Evolutionary conservation across 2,888 invertebrate genomes (phyloP).

Genomic region (Parasteatoda lunata): DNA sequence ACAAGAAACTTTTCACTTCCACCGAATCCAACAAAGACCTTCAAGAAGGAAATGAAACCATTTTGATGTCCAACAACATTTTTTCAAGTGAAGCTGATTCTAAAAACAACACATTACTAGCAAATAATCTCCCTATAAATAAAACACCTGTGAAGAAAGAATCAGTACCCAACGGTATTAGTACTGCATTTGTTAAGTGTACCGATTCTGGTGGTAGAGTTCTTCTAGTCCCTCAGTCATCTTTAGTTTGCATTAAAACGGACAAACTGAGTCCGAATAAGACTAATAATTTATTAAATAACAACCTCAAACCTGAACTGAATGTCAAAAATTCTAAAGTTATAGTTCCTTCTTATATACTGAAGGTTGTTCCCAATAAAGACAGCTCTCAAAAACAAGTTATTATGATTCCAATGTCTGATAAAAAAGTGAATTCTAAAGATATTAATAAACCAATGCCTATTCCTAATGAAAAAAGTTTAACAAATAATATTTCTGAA

Average conservation of each 20-base stretch:
- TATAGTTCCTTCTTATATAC: conserved; percentile 48
- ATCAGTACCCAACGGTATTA: conserved; percentile 37
- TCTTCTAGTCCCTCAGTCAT: conserved; percentile 47
- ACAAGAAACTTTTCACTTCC: not conserved
- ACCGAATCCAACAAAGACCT: not conserved
- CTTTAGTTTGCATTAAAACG: conserved; percentile 34
- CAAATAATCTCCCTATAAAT: not conserved
- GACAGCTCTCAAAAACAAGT: conserved; percentile 21
- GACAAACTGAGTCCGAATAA: not conserved
- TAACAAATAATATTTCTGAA: not conserved
- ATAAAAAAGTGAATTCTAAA: conserved; percentile 15
- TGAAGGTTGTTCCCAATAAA: conserved; percentile 49
- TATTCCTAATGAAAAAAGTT: not conserved
- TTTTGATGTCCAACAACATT: not conserved
- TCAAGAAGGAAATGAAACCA: not conserved
- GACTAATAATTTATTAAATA: not conserved
- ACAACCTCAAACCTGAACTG: not conserved
- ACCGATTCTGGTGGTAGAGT: conserved; percentile 54
- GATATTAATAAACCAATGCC: not conserved
- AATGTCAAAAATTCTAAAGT: conserved; percentile 10
- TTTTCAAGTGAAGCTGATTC: not conserved
- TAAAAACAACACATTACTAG: not conserved
- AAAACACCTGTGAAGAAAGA: conserved; percentile 9
- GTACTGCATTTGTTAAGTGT: conserved; percentile 50
- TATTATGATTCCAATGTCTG: conserved; percentile 25